Evolutionary conservation across 2,888 invertebrate species (phyloP).

Genomic region (Mesorhabditis spiculigera): DNA sequence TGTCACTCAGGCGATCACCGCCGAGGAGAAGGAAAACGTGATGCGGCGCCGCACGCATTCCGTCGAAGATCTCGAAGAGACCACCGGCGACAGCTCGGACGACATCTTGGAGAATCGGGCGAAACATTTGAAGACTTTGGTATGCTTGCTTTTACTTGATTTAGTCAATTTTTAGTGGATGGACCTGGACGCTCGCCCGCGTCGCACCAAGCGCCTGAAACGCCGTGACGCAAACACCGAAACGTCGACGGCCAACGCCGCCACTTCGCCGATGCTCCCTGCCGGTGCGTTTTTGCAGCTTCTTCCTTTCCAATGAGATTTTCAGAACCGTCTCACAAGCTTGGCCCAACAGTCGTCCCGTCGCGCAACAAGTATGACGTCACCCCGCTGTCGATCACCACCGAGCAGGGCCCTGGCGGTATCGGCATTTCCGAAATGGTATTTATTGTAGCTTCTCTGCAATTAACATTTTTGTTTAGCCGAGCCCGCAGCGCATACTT

Average conservation of each 20-base stretch:
- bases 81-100: neutral
- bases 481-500: neutral
- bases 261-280: neutral
- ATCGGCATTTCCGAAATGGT: neutral
- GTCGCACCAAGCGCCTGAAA: neutral
- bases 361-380: too few relatives aligned
- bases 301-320: neutral
- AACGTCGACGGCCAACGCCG: neutral
- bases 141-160: too few relatives aligned
- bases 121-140: too few relatives aligned
- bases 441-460: neutral
- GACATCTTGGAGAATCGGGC: neutral
- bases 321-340: neutral
- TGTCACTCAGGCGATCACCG: slow-evolving; percentile 5
- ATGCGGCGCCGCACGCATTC: neutral
- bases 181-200: neutral
- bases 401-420: too few relatives aligned
- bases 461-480: neutral
- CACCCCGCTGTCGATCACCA: too few relatives aligned
- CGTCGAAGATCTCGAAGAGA: neutral
- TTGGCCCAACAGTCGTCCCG: too few relatives aligned
- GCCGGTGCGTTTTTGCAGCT: neutral
- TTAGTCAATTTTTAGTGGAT: neutral
- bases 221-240: neutral
- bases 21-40: slow-evolving; percentile 22